A percentile compares a stretch with the other conserved stretches of the same genome.
phyloP scores from a whole-genome alignment of 2,113 vertebrate genomes.

The Nannospalax galili region DNA sequence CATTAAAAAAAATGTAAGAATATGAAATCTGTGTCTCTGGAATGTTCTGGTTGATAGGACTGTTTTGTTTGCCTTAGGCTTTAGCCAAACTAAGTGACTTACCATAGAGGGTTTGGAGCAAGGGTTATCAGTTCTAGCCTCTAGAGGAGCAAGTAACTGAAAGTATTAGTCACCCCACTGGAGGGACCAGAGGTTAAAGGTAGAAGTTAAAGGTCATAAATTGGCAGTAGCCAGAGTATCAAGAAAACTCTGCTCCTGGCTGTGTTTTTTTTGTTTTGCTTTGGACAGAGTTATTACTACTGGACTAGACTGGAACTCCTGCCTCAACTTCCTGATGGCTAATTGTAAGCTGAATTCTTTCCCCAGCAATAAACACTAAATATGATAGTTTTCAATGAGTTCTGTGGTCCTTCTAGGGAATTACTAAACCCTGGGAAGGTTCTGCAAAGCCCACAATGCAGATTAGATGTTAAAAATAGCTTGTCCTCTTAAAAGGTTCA shows the following conservation, averaged over 20 bases:
- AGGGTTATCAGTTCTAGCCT: not conserved
- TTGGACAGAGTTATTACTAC: not conserved
- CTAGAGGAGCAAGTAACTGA: not conserved
- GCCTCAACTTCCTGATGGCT: not conserved
- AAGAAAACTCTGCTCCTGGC: not conserved
- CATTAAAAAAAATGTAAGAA: too few species aligned
- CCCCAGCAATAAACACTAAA: not conserved
- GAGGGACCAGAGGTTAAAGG: not conserved
- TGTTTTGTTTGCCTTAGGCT: not conserved
- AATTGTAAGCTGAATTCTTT: not conserved
- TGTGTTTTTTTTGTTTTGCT: not conserved
- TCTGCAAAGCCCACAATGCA: not conserved
- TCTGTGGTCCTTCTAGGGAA: not conserved
- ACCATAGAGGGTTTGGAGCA: not conserved
- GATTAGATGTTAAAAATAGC: not conserved
- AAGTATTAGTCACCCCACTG: not conserved
- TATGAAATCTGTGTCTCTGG: not conserved
- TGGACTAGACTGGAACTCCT: not conserved
- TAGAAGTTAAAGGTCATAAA: not conserved
- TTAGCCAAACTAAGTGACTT: not conserved
- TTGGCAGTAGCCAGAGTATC: not conserved
- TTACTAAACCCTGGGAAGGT: not conserved
- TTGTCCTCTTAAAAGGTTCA: too few species aligned
- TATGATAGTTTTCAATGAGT: not conserved
- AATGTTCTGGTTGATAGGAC: not conserved